Percentiles rank a stretch among this genome's conserved stretches.
These are phyloP conservation scores for Drosophila tsacasi DNA, from an alignment of 1,140 invertebrate genomes.

Conservation along the genomic window DNA sequence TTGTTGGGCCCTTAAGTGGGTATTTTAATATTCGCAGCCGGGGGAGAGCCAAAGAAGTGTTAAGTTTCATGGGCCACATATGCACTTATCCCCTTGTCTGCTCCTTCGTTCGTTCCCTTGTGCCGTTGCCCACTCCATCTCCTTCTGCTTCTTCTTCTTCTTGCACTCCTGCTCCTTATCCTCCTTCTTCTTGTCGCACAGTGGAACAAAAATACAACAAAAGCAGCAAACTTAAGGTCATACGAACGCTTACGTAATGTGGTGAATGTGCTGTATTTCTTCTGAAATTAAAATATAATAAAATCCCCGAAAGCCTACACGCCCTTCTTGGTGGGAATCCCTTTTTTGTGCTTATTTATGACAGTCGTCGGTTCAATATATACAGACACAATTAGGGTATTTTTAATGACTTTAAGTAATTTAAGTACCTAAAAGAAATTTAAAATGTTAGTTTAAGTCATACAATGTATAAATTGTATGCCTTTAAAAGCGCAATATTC, in stretches of 20 bases:
- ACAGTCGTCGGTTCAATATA: neutral
- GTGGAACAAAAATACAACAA: neutral
- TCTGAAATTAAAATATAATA: neutral
- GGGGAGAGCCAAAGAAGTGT: conserved; percentile 62
- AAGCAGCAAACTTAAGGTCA: neutral
- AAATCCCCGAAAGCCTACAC: neutral
- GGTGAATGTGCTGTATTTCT: neutral
- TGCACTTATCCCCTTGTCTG: conserved; percentile 55
- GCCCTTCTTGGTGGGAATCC: conserved; percentile 1
- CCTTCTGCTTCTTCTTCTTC: conserved; percentile 8
- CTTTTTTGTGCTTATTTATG: neutral
- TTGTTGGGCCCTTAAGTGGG: conserved; percentile 74
- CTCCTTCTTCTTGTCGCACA: conserved; percentile 8
- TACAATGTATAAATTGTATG: neutral
- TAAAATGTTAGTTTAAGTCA: neutral
- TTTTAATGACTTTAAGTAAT: neutral
- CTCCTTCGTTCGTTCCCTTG: conserved; percentile 43
- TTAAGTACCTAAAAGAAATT: neutral
- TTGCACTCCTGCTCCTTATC: conserved; percentile 16
- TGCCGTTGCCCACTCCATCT: conserved; percentile 2
- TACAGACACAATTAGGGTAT: neutral
- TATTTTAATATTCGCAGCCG: conserved; percentile 81
- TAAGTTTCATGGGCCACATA: conserved; percentile 78
- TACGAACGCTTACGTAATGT: neutral
- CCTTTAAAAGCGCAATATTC: neutral